A percentile compares a stretch with the other conserved stretches of the same genome.
These are phyloP conservation scores for Cuculus canorus DNA, from an alignment of 2,797 vertebrate genomes.

Conservation along the genomic window DNA sequence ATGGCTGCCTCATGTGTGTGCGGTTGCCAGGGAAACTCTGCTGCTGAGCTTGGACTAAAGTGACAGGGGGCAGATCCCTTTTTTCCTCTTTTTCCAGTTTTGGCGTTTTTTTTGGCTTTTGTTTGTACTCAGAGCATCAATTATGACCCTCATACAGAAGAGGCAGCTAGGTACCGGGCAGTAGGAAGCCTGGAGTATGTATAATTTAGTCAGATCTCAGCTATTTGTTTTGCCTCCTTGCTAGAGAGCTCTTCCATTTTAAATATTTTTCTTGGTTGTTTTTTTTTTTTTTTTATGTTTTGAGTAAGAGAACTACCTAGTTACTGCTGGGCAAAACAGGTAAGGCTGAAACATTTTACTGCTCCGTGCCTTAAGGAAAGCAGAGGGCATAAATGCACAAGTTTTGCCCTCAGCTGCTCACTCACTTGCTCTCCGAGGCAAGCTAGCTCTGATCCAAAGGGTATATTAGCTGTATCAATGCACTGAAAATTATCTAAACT, in stretches of 20 bases:
- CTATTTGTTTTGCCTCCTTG: neutral
- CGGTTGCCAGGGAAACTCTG: constrained; percentile 19
- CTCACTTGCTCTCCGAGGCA: neutral
- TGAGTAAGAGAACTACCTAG: neutral
- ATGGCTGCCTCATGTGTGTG: neutral
- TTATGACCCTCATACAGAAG: neutral
- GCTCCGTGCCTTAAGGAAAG: neutral
- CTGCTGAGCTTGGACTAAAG: neutral
- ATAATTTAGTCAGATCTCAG: neutral
- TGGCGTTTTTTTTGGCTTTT: neutral
- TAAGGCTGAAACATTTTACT: neutral
- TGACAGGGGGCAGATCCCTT: neutral
- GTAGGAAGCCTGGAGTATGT: neutral
- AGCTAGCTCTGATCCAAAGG: neutral
- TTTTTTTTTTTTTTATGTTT: neutral
- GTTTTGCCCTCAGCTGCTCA: neutral
- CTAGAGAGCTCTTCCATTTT: neutral
- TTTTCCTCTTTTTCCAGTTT: no score
- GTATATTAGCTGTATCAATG: neutral
- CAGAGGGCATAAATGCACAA: neutral
- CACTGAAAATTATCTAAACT: neutral
- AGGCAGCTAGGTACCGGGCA: neutral
- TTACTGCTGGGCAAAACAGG: neutral
- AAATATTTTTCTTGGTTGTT: neutral
- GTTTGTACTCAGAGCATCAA: neutral